Percentiles rank a stretch among this genome's conserved stretches.
These are phyloP conservation scores for Turnix velox DNA, from an alignment of 2,113 vertebrate genomes.

Conservation along the genomic window DNA sequence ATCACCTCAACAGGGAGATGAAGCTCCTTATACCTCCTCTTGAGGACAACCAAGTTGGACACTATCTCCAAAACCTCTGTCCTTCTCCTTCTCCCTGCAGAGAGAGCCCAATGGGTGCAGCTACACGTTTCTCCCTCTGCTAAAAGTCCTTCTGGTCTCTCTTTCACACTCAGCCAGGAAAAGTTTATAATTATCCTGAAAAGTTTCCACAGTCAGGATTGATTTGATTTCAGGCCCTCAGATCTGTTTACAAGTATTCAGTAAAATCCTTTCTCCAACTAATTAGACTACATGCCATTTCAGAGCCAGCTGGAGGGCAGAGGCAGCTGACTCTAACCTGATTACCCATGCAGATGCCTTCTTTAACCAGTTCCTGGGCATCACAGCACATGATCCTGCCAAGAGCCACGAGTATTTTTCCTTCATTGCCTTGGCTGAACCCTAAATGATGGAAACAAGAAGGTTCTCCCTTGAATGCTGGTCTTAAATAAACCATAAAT, in stretches of 20 bases:
- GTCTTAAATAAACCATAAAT: background rate
- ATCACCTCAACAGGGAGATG: background rate
- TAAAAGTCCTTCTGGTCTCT: background rate
- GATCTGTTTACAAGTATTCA: constrained; percentile 54
- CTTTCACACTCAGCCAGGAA: constrained; percentile 1
- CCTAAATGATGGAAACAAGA: background rate
- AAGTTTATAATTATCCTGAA: constrained; percentile 50
- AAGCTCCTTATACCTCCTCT: background rate
- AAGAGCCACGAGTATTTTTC: background rate
- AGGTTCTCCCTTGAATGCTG: background rate
- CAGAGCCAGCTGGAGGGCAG: constrained; percentile 43
- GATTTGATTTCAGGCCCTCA: constrained; percentile 52
- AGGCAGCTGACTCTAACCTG: constrained; percentile 51
- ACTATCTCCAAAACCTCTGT: background rate
- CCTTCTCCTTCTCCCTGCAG: background rate
- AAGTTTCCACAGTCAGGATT: constrained; percentile 55
- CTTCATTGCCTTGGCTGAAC: background rate
- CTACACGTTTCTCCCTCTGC: background rate
- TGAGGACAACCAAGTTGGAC: background rate
- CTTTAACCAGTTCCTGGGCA: background rate
- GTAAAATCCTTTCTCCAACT: constrained; percentile 50
- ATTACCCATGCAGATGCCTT: background rate
- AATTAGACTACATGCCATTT: constrained; percentile 49
- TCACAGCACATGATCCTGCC: background rate
- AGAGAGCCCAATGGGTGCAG: background rate